phyloP scores from a whole-genome alignment of 2,888 invertebrate species.

The Amaurobius ferox region DNA sequence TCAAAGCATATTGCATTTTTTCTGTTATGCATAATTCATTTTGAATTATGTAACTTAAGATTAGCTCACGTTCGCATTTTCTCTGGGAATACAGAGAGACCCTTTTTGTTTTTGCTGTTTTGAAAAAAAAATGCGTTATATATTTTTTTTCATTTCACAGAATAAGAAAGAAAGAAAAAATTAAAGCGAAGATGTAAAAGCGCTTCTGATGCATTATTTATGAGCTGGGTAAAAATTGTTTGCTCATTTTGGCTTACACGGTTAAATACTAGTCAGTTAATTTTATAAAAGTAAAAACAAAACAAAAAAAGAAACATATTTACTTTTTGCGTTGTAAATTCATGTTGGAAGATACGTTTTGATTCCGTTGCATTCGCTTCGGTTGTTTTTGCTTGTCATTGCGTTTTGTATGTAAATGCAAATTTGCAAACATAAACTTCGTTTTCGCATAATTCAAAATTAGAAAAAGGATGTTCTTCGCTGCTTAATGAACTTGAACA shows the following conservation, averaged over 20 bases:
- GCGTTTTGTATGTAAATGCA: too few species aligned
- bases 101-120: neutral
- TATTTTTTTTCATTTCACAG: neutral
- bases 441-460: too few species aligned
- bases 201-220: neutral
- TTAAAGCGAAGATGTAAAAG: neutral
- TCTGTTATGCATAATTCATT: constrained; percentile 67
- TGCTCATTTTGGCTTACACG: neutral
- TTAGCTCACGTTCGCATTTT: constrained; percentile 57
- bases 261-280: neutral
- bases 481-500: too few species aligned
- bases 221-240: neutral
- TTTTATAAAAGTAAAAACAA: neutral
- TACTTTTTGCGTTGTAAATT: neutral
- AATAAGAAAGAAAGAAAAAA: neutral
- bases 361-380: neutral
- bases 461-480: too few species aligned
- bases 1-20: constrained; percentile 14
- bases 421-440: too few species aligned
- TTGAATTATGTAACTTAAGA: constrained; percentile 61
- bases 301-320: neutral
- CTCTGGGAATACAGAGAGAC: constrained; percentile 31
- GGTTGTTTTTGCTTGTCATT: too few species aligned
- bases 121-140: neutral
- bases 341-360: neutral